Percentiles rank a stretch among this genome's conserved stretches.
These are phyloP conservation scores for Dasypolia templi DNA, from an alignment of 2,888 invertebrate genomes.

Conservation along the genomic window DNA sequence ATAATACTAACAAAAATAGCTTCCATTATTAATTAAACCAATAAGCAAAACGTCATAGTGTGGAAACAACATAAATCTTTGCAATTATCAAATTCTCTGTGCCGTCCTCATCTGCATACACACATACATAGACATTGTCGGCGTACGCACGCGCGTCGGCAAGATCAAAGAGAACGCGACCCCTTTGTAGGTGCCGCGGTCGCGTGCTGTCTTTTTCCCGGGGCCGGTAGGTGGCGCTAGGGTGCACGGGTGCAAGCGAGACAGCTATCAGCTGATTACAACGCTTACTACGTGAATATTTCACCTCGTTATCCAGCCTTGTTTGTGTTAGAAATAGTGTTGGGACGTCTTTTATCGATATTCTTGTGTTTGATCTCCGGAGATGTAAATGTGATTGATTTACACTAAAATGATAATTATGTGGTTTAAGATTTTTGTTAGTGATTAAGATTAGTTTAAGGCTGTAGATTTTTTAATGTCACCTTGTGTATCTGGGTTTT, in stretches of 20 bases:
- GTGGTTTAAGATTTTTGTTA: slow-evolving; percentile 28
- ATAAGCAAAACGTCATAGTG: slow-evolving; percentile 64
- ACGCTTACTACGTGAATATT: slow-evolving; percentile 89
- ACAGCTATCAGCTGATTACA: slow-evolving; percentile 84
- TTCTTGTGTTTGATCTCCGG: slow-evolving; percentile 68
- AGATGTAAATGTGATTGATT: slow-evolving; percentile 68
- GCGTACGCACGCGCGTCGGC: slow-evolving; percentile 88
- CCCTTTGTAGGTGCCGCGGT: slow-evolving; percentile 89
- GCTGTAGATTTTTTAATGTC: neutral
- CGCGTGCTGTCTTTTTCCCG: slow-evolving; percentile 88
- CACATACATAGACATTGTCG: slow-evolving; percentile 76
- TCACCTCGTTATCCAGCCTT: slow-evolving; percentile 91
- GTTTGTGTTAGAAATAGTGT: slow-evolving; percentile 89
- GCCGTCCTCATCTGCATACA: slow-evolving; percentile 88
- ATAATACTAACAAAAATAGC: slow-evolving; percentile 48
- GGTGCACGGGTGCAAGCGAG: slow-evolving; percentile 79
- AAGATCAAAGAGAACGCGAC: slow-evolving; percentile 88
- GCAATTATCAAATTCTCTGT: slow-evolving; percentile 90
- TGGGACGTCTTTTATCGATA: slow-evolving; percentile 72
- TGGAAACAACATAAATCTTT: slow-evolving; percentile 86
- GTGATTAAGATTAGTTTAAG: slow-evolving; percentile 27
- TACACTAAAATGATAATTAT: slow-evolving; percentile 26
- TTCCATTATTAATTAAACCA: slow-evolving; percentile 65
- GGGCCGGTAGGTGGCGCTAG: slow-evolving; percentile 77
- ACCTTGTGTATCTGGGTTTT: slow-evolving; percentile 39